These are phyloP conservation scores for Rhea americana DNA, from an alignment of 2,113 vertebrate species.

Conservation along the genomic window DNA sequence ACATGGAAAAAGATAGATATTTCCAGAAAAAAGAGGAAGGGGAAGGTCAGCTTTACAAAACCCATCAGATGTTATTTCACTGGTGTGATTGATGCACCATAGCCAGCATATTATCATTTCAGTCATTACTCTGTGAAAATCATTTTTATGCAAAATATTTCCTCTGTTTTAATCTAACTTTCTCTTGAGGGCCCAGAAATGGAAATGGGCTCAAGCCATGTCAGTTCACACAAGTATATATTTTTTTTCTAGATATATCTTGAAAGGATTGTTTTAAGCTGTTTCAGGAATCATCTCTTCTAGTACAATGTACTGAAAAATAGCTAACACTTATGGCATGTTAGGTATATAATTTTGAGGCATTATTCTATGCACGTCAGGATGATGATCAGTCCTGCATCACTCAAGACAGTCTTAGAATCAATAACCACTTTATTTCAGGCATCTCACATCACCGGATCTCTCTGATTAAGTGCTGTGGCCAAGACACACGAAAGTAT, in stretches of 20 bases:
- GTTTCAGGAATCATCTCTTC: not conserved
- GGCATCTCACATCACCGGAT: not conserved
- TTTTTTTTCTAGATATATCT: not conserved
- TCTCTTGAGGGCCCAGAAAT: conserved; percentile 21
- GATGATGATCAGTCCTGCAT: not conserved
- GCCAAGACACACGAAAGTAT: not conserved
- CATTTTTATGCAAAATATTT: conserved; percentile 58
- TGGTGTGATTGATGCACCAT: not conserved
- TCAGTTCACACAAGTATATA: not conserved
- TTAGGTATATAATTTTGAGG: not conserved
- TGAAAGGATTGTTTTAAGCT: not conserved
- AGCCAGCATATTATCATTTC: not conserved
- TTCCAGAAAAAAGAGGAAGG: not conserved
- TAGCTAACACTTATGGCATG: fast-evolving
- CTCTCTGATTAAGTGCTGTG: not conserved
- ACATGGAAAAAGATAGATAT: not conserved
- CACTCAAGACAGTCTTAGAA: not conserved
- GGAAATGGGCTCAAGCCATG: not conserved
- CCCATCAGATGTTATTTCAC: not conserved
- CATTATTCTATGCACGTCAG: not conserved
- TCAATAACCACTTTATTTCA: not conserved
- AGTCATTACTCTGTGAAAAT: conserved; percentile 23
- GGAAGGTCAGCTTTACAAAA: not conserved
- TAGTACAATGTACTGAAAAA: not conserved
- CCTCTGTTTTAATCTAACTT: conserved; percentile 38